Conservation (phyloP, 1,140 invertebrate genomes). For the Nomia melanderi region DNA sequence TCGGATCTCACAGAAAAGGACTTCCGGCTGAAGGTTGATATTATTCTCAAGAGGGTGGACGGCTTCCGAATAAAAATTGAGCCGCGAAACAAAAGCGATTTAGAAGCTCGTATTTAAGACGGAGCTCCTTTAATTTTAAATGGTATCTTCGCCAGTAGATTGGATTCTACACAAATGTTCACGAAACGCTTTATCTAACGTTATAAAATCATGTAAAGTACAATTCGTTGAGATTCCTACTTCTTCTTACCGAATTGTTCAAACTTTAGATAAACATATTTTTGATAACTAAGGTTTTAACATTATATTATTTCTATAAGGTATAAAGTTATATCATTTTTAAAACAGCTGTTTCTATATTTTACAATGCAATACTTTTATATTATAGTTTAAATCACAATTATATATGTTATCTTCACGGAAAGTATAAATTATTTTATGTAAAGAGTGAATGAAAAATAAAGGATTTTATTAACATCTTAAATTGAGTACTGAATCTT, state of each 20-base stretch:
- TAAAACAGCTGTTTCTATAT: no score
- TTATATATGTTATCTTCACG: no score
- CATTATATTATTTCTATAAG: neutral
- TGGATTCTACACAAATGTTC: neutral
- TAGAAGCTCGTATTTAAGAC: neutral
- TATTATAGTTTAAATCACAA: no score
- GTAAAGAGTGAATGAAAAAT: no score
- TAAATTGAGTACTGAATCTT: no score
- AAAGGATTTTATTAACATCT: no score
- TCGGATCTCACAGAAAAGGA: conserved; percentile 75
- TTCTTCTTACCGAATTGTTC: neutral
- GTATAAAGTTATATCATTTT: no score
- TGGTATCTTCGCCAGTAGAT: neutral
- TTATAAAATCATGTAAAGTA: neutral
- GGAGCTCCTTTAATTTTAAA: neutral
- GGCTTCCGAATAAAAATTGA: conserved; percentile 78
- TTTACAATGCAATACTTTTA: no score
- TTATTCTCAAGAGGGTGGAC: conserved; percentile 80
- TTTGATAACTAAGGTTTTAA: neutral
- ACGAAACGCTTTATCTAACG: neutral
- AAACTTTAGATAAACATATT: neutral
- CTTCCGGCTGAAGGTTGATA: conserved; percentile 77
- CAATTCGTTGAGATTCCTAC: neutral
- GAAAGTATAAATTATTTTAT: no score
- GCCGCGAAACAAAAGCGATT: conserved; percentile 62